Evolutionary conservation across 2,797 vertebrate species (phyloP).

Genomic region (Eospalax fontanierii): DNA sequence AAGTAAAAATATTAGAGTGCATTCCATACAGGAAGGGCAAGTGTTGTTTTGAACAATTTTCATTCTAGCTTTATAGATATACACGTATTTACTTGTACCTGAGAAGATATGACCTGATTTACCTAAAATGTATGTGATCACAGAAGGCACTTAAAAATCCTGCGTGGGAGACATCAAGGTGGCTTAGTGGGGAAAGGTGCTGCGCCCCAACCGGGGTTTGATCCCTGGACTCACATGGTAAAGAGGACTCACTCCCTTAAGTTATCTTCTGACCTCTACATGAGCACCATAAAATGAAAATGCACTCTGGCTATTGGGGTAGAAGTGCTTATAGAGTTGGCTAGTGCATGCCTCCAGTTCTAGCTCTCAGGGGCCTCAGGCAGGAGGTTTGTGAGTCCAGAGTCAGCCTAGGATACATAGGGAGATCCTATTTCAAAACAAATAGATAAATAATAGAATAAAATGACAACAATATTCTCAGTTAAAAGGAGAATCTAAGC

Average conservation of each 20-base stretch:
- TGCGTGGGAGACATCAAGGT: background rate
- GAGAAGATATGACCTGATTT: background rate
- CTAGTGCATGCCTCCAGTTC: background rate
- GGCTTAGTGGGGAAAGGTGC: background rate
- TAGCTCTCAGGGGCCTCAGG: background rate
- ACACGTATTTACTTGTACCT: background rate
- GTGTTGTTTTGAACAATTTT: background rate
- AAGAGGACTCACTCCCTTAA: background rate
- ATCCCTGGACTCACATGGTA: background rate
- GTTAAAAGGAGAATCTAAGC: background rate
- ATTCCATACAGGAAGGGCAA: background rate
- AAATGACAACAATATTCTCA: background rate
- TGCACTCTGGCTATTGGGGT: background rate
- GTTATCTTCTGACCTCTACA: background rate
- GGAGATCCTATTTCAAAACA: background rate
- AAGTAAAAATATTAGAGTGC: conserved; percentile 1
- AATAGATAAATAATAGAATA: background rate
- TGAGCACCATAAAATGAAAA: conserved; percentile 16
- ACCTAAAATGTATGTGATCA: background rate
- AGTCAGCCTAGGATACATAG: background rate
- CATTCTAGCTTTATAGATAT: background rate
- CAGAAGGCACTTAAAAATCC: background rate
- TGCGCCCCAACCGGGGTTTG: background rate
- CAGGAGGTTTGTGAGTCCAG: background rate
- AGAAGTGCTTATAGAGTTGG: background rate